phyloP scores from a whole-genome alignment of 37 sponge, comb jelly and placozoan species.

The Lycopodina hypogea region DNA sequence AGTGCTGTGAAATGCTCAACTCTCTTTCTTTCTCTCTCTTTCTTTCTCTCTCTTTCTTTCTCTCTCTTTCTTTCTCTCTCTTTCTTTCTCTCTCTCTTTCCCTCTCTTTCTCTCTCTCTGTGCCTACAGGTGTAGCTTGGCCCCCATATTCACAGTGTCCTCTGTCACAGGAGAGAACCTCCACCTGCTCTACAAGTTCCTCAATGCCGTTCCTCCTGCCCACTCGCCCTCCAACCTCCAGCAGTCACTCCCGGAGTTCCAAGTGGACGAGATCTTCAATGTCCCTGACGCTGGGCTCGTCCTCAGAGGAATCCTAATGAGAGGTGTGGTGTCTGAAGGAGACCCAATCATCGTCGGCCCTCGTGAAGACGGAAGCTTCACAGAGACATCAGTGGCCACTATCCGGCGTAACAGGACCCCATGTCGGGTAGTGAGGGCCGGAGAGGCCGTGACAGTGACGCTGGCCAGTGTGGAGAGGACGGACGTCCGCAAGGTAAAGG shows the following conservation, averaged over 20 bases:
- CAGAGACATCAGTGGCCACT: conserved; percentile 53
- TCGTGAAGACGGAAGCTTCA: conserved; percentile 62
- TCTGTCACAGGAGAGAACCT: conserved; percentile 88
- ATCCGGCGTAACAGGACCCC: conserved; percentile 85
- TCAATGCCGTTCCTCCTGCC: conserved; percentile 72
- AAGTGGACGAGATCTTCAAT: conserved; percentile 87
- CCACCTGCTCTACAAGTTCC: conserved; percentile 77
- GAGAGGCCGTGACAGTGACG: conserved; percentile 89
- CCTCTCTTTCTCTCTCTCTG: too few relatives aligned
- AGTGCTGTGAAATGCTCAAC: too few relatives aligned
- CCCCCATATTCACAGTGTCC: conserved; percentile 90
- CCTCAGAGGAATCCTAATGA: conserved; percentile 83
- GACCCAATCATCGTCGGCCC: conserved; percentile 81
- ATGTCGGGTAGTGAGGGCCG: conserved; percentile 81
- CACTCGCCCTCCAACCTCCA: conserved; percentile 52
- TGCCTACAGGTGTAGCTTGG: conserved; percentile 35
- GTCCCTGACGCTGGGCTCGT: conserved; percentile 85
- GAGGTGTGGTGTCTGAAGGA: conserved; percentile 85
- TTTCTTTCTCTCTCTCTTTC: not conserved
- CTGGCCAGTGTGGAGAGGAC: conserved; percentile 56
- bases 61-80: not conserved
- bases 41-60: not conserved
- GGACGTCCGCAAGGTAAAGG: conserved; percentile 67
- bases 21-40: not conserved
- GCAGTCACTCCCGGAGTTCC: conserved; percentile 76